Conservation (phyloP, 2,888 invertebrate species). For the Pterobdella sp. region DNA sequence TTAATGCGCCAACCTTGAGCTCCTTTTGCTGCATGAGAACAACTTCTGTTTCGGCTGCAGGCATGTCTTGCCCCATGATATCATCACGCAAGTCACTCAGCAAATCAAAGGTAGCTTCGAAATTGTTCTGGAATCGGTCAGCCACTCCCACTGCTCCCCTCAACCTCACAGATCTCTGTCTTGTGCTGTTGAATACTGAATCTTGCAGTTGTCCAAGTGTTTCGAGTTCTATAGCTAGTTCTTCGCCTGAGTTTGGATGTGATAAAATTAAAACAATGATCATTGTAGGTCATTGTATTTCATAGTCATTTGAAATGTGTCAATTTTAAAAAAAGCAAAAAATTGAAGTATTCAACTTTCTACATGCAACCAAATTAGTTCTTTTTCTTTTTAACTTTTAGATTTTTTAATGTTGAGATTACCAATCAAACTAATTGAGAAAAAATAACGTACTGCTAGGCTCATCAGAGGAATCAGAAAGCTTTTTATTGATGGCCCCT, state of each 20-base stretch:
- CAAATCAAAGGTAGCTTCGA: conserved; percentile 45
- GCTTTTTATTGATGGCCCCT: conserved; percentile 28
- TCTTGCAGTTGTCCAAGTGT: conserved; percentile 44
- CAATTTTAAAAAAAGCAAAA: too few species aligned
- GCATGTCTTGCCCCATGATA: conserved; percentile 47
- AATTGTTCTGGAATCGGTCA: conserved; percentile 45
- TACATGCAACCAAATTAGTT: too few species aligned
- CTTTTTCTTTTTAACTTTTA: too few species aligned
- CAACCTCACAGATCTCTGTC: conserved; percentile 42
- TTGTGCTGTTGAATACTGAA: conserved; percentile 36
- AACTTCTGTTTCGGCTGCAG: conserved; percentile 47
- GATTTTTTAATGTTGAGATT: too few species aligned
- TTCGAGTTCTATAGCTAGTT: conserved; percentile 39
- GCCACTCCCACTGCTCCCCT: conserved; percentile 44
- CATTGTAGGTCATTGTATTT: too few species aligned
- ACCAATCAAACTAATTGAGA: neutral
- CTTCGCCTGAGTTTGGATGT: conserved; percentile 18
- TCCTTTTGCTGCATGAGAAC: conserved; percentile 49
- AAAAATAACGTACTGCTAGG: conserved; percentile 17
- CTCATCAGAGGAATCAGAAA: conserved; percentile 33
- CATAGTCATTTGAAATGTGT: too few species aligned
- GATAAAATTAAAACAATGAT: neutral
- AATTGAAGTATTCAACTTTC: too few species aligned
- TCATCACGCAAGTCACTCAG: conserved; percentile 49
- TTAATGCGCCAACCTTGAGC: conserved; percentile 41